Evolutionary conservation across 2,113 vertebrate species (phyloP), one percentile per base, ranked within the genome.

Genomic region (Malurus melanocephalus): DNA sequence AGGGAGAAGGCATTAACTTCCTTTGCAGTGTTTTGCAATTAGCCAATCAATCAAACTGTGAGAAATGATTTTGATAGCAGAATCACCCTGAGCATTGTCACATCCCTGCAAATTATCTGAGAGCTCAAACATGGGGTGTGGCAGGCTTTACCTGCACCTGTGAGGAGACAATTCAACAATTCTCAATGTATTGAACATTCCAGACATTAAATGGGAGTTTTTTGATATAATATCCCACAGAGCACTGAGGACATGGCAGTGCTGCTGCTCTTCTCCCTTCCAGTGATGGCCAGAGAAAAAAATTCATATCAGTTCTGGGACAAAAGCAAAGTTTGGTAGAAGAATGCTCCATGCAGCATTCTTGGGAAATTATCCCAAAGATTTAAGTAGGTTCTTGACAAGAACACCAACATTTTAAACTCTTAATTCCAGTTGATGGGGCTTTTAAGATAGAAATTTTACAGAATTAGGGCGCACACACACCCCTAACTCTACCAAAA

Each of bases 1-100:
- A 75, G 96, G 95, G 94, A 95, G 72, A 88, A 92, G 82, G 93
- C 61, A 94, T 95, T 94, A 95, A 92, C 86, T 93, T 92, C 60
- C 90, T 95, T 80, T 81, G 68, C 86, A 87, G 79, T 80, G 69
- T 82, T 92, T 88, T 65, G 82, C 94, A 93, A 95, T 95, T 89
- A 93, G 83, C 66, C 69, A 77, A 90, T 91, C 87, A 91, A 94
- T 89, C 93, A 87, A 80, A 80, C 14, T 71, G 60, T 27, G n/a
- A 93, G 82, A 82, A 89, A 60, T 78, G 65, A 85, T 76, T 74
- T 24, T 88, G 85, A 89, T 24, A 85, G 82, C 72, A 85, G 83
- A 60, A 92, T 76, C 55, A 59, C 7, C 17, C 0, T 5, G 30
- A 65, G 16, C 5, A 69, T 10, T 85, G 85, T 42, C 75, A 52